phyloP scores from a whole-genome alignment of 2,888 invertebrate genomes.

The Adelphocoris suturalis region DNA sequence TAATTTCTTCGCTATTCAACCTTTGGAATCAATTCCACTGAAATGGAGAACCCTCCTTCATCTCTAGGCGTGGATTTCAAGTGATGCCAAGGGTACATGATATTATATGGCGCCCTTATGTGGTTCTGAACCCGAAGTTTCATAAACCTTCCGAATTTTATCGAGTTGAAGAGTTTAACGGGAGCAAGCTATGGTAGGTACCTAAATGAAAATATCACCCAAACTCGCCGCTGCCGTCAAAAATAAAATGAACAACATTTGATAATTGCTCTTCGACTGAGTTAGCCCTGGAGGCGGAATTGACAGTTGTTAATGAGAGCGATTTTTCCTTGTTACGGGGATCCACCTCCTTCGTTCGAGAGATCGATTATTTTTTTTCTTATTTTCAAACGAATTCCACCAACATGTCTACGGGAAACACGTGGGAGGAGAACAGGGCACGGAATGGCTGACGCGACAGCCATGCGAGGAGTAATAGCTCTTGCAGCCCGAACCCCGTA shows the following conservation, averaged over 20 bases:
- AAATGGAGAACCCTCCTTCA: no score
- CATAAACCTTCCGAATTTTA: no score
- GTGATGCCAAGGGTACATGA: no score
- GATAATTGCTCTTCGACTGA: slow-evolving; percentile 7
- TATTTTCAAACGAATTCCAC: slow-evolving; percentile 49
- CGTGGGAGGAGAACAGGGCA: slow-evolving; percentile 54
- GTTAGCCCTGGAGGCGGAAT: slow-evolving; percentile 8
- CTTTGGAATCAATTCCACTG: no score
- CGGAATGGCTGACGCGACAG: slow-evolving; percentile 66
- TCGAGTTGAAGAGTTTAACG: no score
- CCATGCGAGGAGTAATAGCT: slow-evolving; percentile 64
- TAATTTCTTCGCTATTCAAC: no score
- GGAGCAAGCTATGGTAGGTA: no score
- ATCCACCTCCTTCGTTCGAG: neutral
- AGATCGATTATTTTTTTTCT: slow-evolving; percentile 10
- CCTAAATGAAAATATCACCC: no score
- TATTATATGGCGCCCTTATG: no score
- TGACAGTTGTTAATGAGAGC: slow-evolving; percentile 34
- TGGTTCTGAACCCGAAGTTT: no score
- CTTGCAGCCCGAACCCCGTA: slow-evolving; percentile 43
- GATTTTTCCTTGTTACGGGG: slow-evolving; percentile 40
- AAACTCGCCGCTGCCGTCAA: neutral
- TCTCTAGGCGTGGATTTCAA: no score
- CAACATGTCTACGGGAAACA: slow-evolving; percentile 58
- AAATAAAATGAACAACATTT: neutral